Conservation (phyloP, 1,140 invertebrate genomes). For the Octopus sinensis region DNA sequence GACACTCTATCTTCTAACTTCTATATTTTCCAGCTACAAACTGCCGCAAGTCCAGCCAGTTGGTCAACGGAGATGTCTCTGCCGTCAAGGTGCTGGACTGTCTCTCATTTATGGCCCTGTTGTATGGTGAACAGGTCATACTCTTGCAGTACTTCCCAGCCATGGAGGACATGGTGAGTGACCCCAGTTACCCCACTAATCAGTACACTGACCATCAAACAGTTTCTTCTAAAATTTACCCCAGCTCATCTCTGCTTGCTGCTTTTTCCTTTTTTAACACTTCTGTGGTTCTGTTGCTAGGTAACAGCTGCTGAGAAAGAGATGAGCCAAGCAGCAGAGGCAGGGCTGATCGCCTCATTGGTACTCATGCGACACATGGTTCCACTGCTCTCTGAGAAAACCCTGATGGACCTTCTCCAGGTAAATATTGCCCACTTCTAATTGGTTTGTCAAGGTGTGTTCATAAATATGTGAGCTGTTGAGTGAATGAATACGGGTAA, state of each 20-base stretch:
- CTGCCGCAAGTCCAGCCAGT: slow-evolving; percentile 36
- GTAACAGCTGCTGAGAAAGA: slow-evolving; percentile 58
- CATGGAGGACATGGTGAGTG: slow-evolving; percentile 71
- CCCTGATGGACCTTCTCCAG: slow-evolving; percentile 79
- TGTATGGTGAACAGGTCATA: slow-evolving; percentile 92
- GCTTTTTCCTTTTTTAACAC: neutral
- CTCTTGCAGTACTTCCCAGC: slow-evolving; percentile 91
- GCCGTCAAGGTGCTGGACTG: slow-evolving; percentile 82
- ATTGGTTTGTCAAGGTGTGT: too few relatives aligned
- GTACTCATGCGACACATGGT: slow-evolving; percentile 71
- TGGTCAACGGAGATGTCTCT: slow-evolving; percentile 73
- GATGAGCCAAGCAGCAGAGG: slow-evolving; percentile 79
- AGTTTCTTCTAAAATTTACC: too few relatives aligned
- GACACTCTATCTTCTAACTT: neutral
- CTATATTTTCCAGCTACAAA: slow-evolving; percentile 26
- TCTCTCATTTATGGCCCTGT: slow-evolving; percentile 76
- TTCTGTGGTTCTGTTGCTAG: slow-evolving; percentile 28
- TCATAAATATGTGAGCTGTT: too few relatives aligned
- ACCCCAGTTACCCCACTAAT: too few relatives aligned
- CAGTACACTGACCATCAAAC: too few relatives aligned
- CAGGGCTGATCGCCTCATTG: slow-evolving; percentile 80
- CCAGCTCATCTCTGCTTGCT: neutral
- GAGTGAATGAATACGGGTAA: too few relatives aligned
- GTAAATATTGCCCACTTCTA: slow-evolving; percentile 28
- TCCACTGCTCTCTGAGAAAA: slow-evolving; percentile 77